These are phyloP conservation scores for Lysiphlebus fabarum DNA, from an alignment of 1,140 invertebrate species.

Conservation along the genomic window DNA sequence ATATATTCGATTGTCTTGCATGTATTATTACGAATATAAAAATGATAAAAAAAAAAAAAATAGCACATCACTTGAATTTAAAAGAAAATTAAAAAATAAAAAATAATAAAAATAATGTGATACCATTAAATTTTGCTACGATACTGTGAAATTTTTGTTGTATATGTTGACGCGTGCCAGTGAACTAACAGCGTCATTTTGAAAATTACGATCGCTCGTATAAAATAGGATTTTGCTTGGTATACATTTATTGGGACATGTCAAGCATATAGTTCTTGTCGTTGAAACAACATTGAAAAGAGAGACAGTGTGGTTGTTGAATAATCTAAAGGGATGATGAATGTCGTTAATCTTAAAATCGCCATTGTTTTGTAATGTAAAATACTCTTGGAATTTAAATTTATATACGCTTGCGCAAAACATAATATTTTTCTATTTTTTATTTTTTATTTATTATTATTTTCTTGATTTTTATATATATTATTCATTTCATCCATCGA, in stretches of 20 bases:
- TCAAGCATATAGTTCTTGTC: constrained; percentile 22
- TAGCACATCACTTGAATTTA: neutral
- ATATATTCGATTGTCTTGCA: no score
- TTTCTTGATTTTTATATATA: neutral
- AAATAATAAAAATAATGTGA: constrained; percentile 18
- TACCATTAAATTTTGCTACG: constrained; percentile 20
- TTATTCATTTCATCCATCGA: neutral
- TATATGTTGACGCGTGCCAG: constrained; percentile 18
- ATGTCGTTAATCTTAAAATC: constrained; percentile 18
- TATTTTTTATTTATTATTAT: neutral
- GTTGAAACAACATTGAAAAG: neutral
- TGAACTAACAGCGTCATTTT: constrained; percentile 29
- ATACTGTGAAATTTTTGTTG: constrained; percentile 26
- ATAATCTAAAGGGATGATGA: no score
- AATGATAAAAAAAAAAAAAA: neutral
- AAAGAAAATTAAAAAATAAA: constrained; percentile 9
- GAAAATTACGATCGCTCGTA: constrained; percentile 36
- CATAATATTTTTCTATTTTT: neutral
- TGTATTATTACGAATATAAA: no score
- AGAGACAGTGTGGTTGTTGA: constrained; percentile 1
- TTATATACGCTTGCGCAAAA: constrained; percentile 2
- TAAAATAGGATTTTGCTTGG: constrained; percentile 27
- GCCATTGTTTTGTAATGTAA: constrained; percentile 4
- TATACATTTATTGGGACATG: constrained; percentile 33
- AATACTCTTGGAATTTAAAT: constrained; percentile 10